Base-by-base conservation (phyloP, 2,113 vertebrate genomes). In the Procavia capensis region DNA sequence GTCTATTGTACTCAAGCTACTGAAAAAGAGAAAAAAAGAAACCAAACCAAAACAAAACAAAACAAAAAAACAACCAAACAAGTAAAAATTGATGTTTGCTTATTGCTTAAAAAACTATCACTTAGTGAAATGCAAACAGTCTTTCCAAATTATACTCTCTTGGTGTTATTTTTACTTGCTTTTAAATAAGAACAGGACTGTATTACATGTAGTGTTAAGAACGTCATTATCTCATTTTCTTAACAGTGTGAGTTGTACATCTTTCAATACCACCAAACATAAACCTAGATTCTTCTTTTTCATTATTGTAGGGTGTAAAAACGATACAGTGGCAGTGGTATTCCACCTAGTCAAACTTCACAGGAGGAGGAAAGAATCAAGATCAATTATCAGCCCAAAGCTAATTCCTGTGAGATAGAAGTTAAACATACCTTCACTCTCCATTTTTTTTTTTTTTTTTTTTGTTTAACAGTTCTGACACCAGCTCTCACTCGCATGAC, bases 21-120 rank as follows among this genome's bases (percentile, higher is more conserved):
- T 50, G 34, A 92, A 92, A 41, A 78, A 64, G 14, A 24, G 83
- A 57, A 5, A 70, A 95, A 88, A 82, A 45, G 36, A 36, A 82
- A 1, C 14, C 14, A 74, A 76, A 82, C 41, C n/a, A n/a, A n/a
- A n/a, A n/a, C n/a, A n/a, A n/a, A 78, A 64, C 14, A 24, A 88
- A 57, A 61, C 45, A 5, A 70, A 95, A 88, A 82, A 45, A 41
- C 45, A 82, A 1, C 14, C 14, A 74, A 76, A 82, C 41, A 4
- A 54, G 81, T 74, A 43, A 74, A 86, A 45, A 74, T n/a, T 43
- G 74, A 81, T 63, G 3, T 29, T 84, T 78, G 27, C 31, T 34
- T 82, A 13, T 63, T 83, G 41, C 41, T 83, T 94, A 36, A 95
- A 80, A 57, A 80, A 75, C n/a, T n/a, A n/a, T n/a, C n/a, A n/a